Base-by-base conservation (phyloP, 2,888 invertebrate species). In the Orthosia incerta region DNA sequence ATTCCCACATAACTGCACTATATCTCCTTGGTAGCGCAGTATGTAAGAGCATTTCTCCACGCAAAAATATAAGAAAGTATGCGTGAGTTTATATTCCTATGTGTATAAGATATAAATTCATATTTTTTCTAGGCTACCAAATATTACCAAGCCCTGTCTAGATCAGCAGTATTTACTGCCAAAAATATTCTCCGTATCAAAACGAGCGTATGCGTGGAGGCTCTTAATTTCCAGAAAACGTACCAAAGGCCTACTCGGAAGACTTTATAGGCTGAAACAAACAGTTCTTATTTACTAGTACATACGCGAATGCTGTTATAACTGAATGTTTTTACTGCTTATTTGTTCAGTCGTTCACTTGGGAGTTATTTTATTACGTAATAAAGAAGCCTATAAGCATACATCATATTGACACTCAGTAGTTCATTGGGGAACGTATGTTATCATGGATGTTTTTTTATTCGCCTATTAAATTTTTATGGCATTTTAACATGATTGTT, bases 321-420 rank as follows among this genome's bases (percentile, higher is more conserved):
- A 73, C 66, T 67, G 83, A 70, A 83, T 71, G 64, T 70, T 75
- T 74, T 72, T 83, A 83, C 70, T 67, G 73, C 67, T 76, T 75
- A 83, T 74, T 79, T 79, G 61, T 79, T 74, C 66, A 57, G 57
- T 56, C 56, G 18, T 55, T 55, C 51, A 56, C 59, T 78, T 72
- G 56, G 59, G 60, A 57, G 56, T 60, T 66, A 65, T 82, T 73
- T 73, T 82, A 73, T 73, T 39, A 45, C 56, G 46, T 53, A 46
- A 65, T 77, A 77, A 78, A 69, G 56, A 45, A 71, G n/a, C 23
- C 18, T 76, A 46, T 64, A 48, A 39, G 31, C 56, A 55, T 55
- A 76, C 23, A 68, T 68, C 48, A 65, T 68, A 68, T 59, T 82
- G 71, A 62, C 71, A 65, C 64, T 50, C 45, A 31, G 51, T 81